phyloP scores from a whole-genome alignment of 2,113 vertebrate species.

The Tautogolabrus adspersus region DNA sequence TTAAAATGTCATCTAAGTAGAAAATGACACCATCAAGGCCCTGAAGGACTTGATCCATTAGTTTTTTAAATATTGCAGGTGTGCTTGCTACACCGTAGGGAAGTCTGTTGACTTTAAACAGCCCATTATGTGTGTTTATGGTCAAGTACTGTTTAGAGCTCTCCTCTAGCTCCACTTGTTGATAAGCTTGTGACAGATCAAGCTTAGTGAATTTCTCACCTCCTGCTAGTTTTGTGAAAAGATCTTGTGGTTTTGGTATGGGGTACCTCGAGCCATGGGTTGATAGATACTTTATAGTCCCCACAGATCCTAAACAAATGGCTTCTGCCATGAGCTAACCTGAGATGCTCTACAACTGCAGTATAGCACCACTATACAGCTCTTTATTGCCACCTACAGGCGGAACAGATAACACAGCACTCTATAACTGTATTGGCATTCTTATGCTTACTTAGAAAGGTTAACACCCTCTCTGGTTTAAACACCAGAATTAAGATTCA shows the following conservation, averaged over 20 bases:
- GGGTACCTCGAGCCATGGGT: not conserved
- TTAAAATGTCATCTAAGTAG: constrained; percentile 24
- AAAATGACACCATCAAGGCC: not conserved
- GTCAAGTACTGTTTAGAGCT: too few species aligned
- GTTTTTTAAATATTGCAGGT: constrained; percentile 21
- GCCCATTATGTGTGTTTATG: constrained; percentile 18
- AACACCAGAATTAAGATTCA: too few species aligned
- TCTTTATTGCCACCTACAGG: too few species aligned
- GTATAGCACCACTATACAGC: too few species aligned
- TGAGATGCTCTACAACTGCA: too few species aligned
- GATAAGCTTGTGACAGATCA: constrained; percentile 2
- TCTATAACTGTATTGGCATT: too few species aligned
- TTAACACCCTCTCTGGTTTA: too few species aligned
- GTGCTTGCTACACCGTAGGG: not conserved
- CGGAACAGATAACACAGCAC: too few species aligned
- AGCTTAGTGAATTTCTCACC: constrained; percentile 1
- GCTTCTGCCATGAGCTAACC: too few species aligned
- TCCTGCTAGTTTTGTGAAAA: not conserved
- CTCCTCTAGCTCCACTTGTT: not conserved
- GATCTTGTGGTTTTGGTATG: not conserved
- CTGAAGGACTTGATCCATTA: too few species aligned
- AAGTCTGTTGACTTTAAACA: not conserved
- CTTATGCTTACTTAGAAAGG: too few species aligned
- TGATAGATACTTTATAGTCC: not conserved
- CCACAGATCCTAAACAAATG: too few species aligned